These are phyloP conservation scores for Bolborhynchus lineola DNA, from an alignment of 2,113 vertebrate genomes.

Conservation along the genomic window DNA sequence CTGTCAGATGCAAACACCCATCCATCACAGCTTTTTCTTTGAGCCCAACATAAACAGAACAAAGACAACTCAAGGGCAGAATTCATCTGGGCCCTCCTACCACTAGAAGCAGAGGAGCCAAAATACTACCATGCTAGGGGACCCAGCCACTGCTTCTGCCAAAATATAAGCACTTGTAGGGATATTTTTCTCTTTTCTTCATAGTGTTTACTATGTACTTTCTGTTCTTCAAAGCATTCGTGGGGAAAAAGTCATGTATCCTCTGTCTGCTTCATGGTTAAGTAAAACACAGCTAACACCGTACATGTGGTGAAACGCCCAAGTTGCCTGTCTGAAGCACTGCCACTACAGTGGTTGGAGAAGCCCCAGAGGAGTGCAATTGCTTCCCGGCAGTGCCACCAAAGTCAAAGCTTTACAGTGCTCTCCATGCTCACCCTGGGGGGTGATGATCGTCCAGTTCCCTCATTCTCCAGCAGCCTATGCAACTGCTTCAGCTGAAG, in stretches of 20 bases:
- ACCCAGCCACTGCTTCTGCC: neutral
- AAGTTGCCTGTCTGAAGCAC: neutral
- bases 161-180: neutral
- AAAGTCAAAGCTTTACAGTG: neutral
- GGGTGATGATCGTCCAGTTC: neutral
- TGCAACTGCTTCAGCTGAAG: neutral
- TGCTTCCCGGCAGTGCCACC: neutral
- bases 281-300: neutral
- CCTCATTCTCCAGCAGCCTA: neutral
- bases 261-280: neutral
- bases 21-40: neutral
- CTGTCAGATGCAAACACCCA: fast-evolving
- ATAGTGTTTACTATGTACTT: neutral
- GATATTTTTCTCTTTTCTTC: neutral
- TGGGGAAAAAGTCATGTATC: neutral
- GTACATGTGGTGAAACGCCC: fast-evolving
- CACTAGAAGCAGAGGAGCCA: neutral
- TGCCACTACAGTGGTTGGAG: neutral
- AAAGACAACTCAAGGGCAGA: neutral
- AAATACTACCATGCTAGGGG: fast-evolving
- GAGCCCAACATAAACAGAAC: neutral
- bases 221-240: neutral
- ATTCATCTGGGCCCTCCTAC: neutral
- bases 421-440: neutral
- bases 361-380: neutral